A percentile compares a stretch with the other conserved stretches of the same genome.
phyloP scores from a whole-genome alignment of 2,797 vertebrate species.

The Dipus sagitta region DNA sequence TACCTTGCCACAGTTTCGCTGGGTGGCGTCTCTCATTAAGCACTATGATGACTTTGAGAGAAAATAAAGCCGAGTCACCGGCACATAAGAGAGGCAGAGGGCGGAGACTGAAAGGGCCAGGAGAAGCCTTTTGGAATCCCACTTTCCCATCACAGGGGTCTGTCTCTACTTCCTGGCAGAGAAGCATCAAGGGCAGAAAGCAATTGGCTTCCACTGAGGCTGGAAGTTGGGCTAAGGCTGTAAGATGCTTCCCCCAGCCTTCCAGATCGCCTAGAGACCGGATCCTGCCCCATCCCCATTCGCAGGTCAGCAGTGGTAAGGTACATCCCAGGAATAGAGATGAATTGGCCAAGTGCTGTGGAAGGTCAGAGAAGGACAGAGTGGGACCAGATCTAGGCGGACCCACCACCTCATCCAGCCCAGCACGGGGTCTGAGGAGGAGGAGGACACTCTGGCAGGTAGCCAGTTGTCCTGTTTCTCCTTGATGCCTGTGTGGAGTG shows the following conservation, averaged over 20 bases:
- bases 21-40: neutral
- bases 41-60: neutral
- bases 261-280: neutral
- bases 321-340: neutral
- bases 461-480: conserved; percentile 89
- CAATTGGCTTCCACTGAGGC: neutral
- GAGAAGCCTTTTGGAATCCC: too few relatives aligned
- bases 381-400: neutral
- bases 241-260: neutral
- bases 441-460: conserved; percentile 81
- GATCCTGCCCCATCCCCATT: neutral
- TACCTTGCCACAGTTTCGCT: neutral
- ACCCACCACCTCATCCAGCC: neutral
- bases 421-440: neutral
- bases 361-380: neutral
- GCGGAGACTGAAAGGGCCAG: neutral
- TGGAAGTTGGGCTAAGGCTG: neutral
- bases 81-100: neutral
- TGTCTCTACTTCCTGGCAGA: neutral
- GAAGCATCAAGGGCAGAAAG: neutral
- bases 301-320: neutral
- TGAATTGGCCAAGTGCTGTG: neutral
- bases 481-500: conserved; percentile 86
- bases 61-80: neutral
- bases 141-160: neutral